Base-by-base conservation (phyloP, 2,113 vertebrate species). In the Phycodurus eques region DNA sequence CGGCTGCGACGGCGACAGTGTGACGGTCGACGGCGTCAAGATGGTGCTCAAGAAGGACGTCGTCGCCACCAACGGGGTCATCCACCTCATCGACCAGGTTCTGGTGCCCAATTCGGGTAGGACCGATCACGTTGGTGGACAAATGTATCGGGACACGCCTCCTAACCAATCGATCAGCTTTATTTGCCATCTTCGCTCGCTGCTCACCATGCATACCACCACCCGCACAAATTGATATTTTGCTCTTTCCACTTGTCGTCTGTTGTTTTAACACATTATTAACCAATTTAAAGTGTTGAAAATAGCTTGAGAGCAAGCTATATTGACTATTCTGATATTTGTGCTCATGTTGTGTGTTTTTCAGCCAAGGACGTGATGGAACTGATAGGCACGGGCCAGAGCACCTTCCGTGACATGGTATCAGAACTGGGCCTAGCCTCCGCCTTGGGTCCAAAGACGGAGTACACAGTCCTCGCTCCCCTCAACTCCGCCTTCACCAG, bases 11-110 rank as follows among this genome's bases (percentile, higher is more conserved):
- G 96, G 98, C 0, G 94, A 97, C 81, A 96, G 93, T 60, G 84
- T 99, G 73, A 98, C 95, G 1, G 90, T 99, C 49, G 98, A 99
- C 9, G 98, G 97, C 59, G 91, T 97, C 77, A 96, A 95, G 88
- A 97, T 99, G 94, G 95, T 98, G 69, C 93, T 96, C 82, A 95
- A 94, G 81, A 99, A 98, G 86, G 98, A 99, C 83, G 96, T 99
- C 27, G 95, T 98, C 56, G 92, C 95, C 67, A 95, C 89, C 81
- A 99, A 99, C 31, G 98, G 98, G 0, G 96, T 99, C 67, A 96
- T 99, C 87, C 97, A 99, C 83, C 89, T 96, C 72, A 96, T 98
- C 39, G 93, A 95, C 78, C 82, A 93, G 85, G 95, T 99, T 61
- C 90, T 99, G 54, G 91, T 99, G 80, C 98, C 97, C 44, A 92